These are phyloP conservation scores for Chymomyza amoena DNA, from an alignment of 2,888 invertebrate genomes.

Conservation along the genomic window DNA sequence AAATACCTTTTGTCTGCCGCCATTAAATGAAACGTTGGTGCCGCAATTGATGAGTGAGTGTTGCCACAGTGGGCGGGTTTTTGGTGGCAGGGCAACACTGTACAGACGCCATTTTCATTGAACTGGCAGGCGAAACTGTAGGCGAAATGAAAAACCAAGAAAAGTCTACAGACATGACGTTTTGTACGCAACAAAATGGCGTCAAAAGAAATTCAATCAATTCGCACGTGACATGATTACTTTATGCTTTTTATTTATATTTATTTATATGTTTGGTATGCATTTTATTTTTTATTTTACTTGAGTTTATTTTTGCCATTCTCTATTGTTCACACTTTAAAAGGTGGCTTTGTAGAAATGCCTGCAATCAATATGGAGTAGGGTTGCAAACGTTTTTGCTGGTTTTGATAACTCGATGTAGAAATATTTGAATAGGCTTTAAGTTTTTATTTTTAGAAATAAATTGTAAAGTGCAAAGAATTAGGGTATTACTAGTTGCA, in stretches of 20 bases:
- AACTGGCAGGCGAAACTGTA: not conserved
- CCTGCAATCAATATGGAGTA: not conserved
- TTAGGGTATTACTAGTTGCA: too few relatives aligned
- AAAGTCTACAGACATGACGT: slow-evolving; percentile 6
- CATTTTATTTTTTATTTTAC: slow-evolving; percentile 48
- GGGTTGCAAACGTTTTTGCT: not conserved
- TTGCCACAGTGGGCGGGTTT: not conserved
- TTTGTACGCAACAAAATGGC: slow-evolving; percentile 52
- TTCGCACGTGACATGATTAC: slow-evolving; percentile 76
- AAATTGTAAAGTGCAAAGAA: too few relatives aligned
- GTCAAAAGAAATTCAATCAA: slow-evolving; percentile 70
- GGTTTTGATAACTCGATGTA: too few relatives aligned
- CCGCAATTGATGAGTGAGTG: not conserved
- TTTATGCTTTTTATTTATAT: slow-evolving; percentile 55
- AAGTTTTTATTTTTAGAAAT: too few relatives aligned
- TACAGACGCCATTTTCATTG: not conserved
- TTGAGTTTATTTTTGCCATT: slow-evolving; percentile 4
- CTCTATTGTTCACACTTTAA: slow-evolving; percentile 20
- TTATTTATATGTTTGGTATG: slow-evolving; percentile 56
- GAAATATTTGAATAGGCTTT: too few relatives aligned
- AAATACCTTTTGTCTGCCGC: slow-evolving; percentile 65
- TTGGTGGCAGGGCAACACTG: not conserved
- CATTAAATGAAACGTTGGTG: slow-evolving; percentile 45
- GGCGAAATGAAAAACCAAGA: not conserved
- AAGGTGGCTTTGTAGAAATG: not conserved